Evolutionary conservation across 1,140 invertebrate species (phyloP), one percentile per base, ranked within the genome.

Genomic region (Euura saliciscinereae): DNA sequence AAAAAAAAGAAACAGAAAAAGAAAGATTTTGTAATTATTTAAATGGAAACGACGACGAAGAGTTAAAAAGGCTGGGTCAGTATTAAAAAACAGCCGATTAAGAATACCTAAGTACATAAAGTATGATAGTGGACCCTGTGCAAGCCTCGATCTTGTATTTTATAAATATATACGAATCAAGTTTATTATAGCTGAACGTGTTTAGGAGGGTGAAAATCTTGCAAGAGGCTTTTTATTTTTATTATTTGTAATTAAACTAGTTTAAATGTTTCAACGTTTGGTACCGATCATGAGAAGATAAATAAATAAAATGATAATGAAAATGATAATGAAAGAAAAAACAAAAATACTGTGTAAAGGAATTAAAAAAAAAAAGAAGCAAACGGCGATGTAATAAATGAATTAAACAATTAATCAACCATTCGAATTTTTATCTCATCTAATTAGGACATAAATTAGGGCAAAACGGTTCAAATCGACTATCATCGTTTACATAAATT

Each of bases 71-170:
- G 76, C 76, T 77, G 76, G 73, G 73, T 74, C 77, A 76, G 69
- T 71, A 77, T 74, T 78, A 77, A 72, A 66, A 80, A 75, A 77
- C 76, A 80, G 78, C 78, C 74, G 75, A 76, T 77, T 79, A 80
- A 81, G 73, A 69, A 81, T 78, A 80, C 80, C 74, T 78, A 81
- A 78, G 75, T 68, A 78, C 75, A 76, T 75, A 74, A 74, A 79
- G 67, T 84, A 85, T 84, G 78, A 82, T 79, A 75, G 79, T 80
- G 78, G 78, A 82, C 77, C 78, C 79, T 75, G 77, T 75, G 76
- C 76, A 81, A 84, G 84, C 82, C 83, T 85, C 84, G 82, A 84
- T 85, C 80, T 84, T 86, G 85, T 85, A 86, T 85, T 86, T 86
- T 86, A 85, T 85, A 86, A 84, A 85, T 83, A 84, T 82, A 82